Evolutionary conservation across 2,888 invertebrate species (phyloP).

Genomic region (Andrena hattorfiana): DNA sequence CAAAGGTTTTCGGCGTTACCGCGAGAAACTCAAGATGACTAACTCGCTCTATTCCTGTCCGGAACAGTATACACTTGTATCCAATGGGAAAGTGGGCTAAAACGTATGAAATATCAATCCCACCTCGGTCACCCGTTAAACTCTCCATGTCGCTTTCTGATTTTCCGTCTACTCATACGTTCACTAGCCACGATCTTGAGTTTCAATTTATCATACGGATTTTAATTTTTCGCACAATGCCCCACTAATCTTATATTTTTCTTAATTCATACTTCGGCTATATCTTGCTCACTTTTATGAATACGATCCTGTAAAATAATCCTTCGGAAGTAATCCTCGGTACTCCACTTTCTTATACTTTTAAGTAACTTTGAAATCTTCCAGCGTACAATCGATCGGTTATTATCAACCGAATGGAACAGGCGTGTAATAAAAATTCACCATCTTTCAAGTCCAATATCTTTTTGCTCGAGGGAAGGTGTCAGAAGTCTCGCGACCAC

Average conservation of each 20-base stretch:
- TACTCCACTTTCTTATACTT: no score
- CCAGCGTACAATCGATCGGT: not conserved
- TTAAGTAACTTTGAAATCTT: no score
- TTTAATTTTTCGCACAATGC: not conserved
- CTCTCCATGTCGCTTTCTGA: conserved; percentile 15
- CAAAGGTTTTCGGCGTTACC: conserved; percentile 65
- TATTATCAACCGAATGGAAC: not conserved
- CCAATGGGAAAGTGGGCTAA: conserved; percentile 71
- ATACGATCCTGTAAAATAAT: no score
- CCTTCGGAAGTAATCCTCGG: no score
- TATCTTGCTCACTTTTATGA: not conserved
- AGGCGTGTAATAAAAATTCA: not conserved
- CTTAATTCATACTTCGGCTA: not conserved
- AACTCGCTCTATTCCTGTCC: conserved; percentile 71
- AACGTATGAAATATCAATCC: conserved; percentile 62
- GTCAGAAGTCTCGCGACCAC: not conserved
- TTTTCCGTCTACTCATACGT: conserved; percentile 1
- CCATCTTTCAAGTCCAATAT: no score
- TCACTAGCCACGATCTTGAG: not conserved
- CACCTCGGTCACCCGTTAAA: conserved; percentile 47
- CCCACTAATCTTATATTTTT: not conserved
- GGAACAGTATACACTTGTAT: conserved; percentile 65
- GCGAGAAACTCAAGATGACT: conserved; percentile 68
- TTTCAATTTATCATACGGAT: not conserved
- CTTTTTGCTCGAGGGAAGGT: no score